Evolutionary conservation across 1,140 invertebrate species (phyloP).

Genomic region (Parapsyche elsis): DNA sequence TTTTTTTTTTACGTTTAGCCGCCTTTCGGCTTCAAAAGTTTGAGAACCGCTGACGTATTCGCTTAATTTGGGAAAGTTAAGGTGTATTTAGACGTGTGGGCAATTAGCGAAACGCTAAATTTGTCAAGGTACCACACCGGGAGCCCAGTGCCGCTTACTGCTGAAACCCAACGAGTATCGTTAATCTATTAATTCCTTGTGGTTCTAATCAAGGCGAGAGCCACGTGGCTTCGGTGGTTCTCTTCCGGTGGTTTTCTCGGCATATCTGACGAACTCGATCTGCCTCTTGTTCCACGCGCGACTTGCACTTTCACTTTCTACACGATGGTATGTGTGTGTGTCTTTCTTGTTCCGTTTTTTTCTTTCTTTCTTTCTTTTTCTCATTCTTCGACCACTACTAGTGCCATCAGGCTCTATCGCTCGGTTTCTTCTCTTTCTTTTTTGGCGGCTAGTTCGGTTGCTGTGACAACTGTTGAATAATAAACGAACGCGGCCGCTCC

Average conservation of each 20-base stretch:
- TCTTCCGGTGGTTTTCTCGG: conserved; percentile 16
- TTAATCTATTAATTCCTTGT: no score
- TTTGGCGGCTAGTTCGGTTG: background rate
- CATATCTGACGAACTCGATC: conserved; percentile 6
- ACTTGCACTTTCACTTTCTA: conserved; percentile 27
- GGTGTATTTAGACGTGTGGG: no score
- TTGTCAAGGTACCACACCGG: no score
- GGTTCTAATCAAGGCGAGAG: background rate
- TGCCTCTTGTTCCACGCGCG: background rate
- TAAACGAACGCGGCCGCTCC: background rate
- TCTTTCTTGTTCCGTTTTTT: background rate
- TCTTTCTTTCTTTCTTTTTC: background rate
- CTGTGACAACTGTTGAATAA: conserved; percentile 3
- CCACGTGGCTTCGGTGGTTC: background rate
- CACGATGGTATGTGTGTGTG: background rate
- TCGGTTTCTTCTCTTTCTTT: background rate
- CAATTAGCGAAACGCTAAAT: no score
- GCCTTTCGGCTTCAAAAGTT: no score
- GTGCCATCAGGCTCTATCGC: no score
- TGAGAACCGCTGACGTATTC: no score
- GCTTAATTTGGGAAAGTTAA: no score
- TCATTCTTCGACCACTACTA: no score
- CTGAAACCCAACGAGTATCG: no score
- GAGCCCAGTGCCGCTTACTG: no score
- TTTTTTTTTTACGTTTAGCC: no score